These are phyloP conservation scores for Trachymyrmex cornetzi DNA, from an alignment of 1,140 invertebrate genomes.

Conservation along the genomic window DNA sequence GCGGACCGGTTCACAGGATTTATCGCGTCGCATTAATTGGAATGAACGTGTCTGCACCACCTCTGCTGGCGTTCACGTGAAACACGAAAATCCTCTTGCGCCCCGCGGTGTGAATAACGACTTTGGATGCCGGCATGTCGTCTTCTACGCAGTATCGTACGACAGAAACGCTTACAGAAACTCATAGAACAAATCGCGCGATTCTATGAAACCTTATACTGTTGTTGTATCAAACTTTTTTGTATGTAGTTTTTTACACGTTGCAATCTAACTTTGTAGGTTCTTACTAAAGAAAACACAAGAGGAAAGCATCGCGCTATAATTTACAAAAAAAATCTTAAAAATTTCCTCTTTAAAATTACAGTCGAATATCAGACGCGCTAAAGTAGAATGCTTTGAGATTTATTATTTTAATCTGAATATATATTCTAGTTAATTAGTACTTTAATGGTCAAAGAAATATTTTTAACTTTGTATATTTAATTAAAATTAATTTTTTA, in stretches of 20 bases:
- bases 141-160: conserved; percentile 38
- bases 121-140: conserved; percentile 38
- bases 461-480: neutral
- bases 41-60: conserved; percentile 48
- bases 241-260: neutral
- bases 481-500: conserved; percentile 19
- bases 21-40: conserved; percentile 74
- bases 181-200: conserved; percentile 21
- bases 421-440: neutral
- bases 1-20: conserved; percentile 61
- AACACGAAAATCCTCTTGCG: conserved; percentile 73
- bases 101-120: conserved; percentile 58
- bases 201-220: conserved; percentile 1
- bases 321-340: neutral
- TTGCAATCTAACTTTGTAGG: neutral
- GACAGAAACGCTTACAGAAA: conserved; percentile 27
- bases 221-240: neutral
- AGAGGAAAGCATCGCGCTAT: neutral
- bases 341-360: neutral
- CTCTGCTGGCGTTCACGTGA: conserved; percentile 38
- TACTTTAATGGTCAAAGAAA: neutral
- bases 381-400: neutral
- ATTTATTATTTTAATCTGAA: neutral
- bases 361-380: neutral
- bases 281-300: neutral